Percentiles rank a stretch among this genome's conserved stretches.
Conservation (phyloP, 2,797 vertebrate species). For the Anguilla pacifica region DNA sequence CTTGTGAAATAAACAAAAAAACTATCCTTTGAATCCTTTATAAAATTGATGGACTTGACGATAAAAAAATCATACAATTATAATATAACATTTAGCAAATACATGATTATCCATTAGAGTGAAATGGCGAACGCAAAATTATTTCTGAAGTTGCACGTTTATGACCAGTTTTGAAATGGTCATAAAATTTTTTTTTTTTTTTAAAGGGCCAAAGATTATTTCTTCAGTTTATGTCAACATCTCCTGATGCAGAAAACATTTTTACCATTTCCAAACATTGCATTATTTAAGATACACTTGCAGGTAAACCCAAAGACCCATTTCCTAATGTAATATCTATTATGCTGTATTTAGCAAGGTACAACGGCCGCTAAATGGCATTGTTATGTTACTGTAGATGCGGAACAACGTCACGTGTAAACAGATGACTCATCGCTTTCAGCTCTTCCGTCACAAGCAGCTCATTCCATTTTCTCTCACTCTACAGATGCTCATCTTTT, state of each 20-base stretch:
- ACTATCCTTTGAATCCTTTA: too few species aligned
- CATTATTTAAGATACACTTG: neutral
- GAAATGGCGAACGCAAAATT: neutral
- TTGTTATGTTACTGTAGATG: neutral
- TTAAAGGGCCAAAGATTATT: neutral
- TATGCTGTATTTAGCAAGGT: neutral
- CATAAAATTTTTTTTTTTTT: neutral
- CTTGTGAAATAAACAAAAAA: too few species aligned
- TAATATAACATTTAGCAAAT: neutral
- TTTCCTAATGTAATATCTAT: neutral
- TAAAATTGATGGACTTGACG: neutral
- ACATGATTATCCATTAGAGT: neutral
- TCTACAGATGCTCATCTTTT: neutral
- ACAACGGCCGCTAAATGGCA: neutral
- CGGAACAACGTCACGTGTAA: neutral
- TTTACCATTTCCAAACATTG: neutral
- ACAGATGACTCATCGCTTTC: neutral
- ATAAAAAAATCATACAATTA: neutral
- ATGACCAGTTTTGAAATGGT: neutral
- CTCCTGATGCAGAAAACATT: neutral
- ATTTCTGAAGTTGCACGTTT: neutral
- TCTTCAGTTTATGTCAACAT: neutral
- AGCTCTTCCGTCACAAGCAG: neutral
- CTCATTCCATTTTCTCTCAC: neutral
- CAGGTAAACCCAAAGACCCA: neutral